Evolutionary conservation across 2,797 vertebrate species (phyloP).

Genomic region (Amniataba percoides): DNA sequence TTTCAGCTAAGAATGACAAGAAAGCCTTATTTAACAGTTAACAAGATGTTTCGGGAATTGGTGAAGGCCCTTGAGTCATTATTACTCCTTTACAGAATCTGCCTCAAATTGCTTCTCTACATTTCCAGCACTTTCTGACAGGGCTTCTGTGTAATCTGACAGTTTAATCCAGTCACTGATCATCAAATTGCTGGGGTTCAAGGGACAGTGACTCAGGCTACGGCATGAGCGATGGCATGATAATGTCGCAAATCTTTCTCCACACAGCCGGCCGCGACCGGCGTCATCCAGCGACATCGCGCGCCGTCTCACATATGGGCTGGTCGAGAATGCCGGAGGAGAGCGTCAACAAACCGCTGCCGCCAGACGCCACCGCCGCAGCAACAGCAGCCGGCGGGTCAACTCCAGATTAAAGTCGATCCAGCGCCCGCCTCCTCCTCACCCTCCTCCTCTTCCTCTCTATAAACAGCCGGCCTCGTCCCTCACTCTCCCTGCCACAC

Average conservation of each 20-base stretch:
- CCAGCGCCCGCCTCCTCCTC: not conserved
- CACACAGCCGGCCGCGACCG: constrained; percentile 3
- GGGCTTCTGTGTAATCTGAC: constrained; percentile 52
- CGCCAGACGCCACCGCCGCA: constrained; percentile 27
- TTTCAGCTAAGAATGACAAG: not conserved
- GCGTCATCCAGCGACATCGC: constrained; percentile 17
- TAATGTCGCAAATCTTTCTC: constrained; percentile 40
- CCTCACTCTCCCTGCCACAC: constrained; percentile 41
- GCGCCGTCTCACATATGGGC: constrained; percentile 12
- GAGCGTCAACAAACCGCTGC: constrained; percentile 34
- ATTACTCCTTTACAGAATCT: constrained; percentile 19
- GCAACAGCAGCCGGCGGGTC: constrained; percentile 41
- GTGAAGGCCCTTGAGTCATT: constrained; percentile 43
- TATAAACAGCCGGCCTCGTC: constrained; percentile 32
- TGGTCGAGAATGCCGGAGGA: constrained; percentile 12
- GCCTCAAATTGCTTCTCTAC: constrained; percentile 13
- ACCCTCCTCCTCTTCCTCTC: not conserved
- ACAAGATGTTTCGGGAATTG: constrained; percentile 12
- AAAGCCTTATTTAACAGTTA: not conserved
- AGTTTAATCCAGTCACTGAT: constrained; percentile 57
- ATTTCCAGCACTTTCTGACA: constrained; percentile 47
- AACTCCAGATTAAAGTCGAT: constrained; percentile 56
- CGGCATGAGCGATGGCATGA: constrained; percentile 34
- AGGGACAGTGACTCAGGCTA: constrained; percentile 40
- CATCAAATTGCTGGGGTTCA: constrained; percentile 46